Base-by-base conservation (phyloP, 2,113 vertebrate genomes). In the Benthochromis sp. region DNA sequence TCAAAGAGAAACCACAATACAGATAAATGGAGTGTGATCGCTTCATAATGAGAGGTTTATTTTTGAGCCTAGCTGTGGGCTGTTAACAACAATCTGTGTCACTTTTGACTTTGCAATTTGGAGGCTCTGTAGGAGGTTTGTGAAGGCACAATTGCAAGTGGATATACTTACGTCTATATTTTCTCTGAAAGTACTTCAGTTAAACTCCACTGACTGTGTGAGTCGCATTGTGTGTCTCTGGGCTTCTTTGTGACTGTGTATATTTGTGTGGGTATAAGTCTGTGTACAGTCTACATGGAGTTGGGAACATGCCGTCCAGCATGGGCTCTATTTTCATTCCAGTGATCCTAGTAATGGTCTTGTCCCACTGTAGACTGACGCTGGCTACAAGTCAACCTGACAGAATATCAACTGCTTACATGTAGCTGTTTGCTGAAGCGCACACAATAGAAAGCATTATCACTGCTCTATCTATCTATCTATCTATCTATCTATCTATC, bases 321-420 rank as follows among this genome's bases (percentile, higher is more conserved):
- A 24, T 31, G 69, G 91, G 57, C 91, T 87, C 87, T 69, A 45
- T 93, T 94, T 94, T 92, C 94, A 94, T 93, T 95, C 84, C 89
- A 91, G 43, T 94, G 88, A 87, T 92, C 91, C 86, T 59, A 90
- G 87, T 96, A 94, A 94, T 93, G 92, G 92, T 92, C 85, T 91
- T n/a, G 84, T 92, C 88, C 92, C 83, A n/a, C 38, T 54, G 86
- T 59, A 88, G 93, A 95, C 63, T 95, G 94, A 95, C 82, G 71
- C 82, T 31, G 76, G 84, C 79, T 92, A 71, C 90, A 84, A 95
- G 92, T 93, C 86, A 19, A 45, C 91, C 76, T 95, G 95, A 96
- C 94, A 95, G 95, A 92, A 95, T 95, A 94, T 96, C 95, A 93
- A 95, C 93, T 80, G 82, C 93, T 93, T 92, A 83, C 92, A 91